Evolutionary conservation across 1,140 invertebrate genomes (phyloP).

Genomic region (Anadara kagoshimensis): DNA sequence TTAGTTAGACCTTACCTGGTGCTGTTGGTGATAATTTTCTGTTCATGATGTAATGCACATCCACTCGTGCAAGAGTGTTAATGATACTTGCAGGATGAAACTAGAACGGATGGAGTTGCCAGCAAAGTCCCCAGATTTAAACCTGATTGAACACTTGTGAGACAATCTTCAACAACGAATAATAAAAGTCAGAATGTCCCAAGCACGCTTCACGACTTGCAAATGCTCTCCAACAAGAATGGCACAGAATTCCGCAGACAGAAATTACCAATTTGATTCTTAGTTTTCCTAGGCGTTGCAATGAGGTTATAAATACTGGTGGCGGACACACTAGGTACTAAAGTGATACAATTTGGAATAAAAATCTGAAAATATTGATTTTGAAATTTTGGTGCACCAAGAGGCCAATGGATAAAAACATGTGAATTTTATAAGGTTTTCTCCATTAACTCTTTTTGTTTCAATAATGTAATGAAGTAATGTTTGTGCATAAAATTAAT

Average conservation of each 20-base stretch:
- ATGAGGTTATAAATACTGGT: too few species aligned
- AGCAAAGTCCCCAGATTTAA: slow-evolving; percentile 17
- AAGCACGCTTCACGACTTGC: slow-evolving; percentile 1
- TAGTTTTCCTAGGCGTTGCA: neutral
- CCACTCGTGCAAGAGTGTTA: slow-evolving; percentile 2
- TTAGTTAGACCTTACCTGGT: neutral
- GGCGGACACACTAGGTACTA: too few species aligned
- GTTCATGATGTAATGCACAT: slow-evolving; percentile 12
- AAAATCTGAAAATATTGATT: too few species aligned
- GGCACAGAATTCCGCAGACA: neutral
- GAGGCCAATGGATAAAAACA: too few species aligned
- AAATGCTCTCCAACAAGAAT: neutral
- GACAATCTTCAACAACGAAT: slow-evolving; percentile 13
- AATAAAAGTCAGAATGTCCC: neutral
- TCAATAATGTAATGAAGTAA: too few species aligned
- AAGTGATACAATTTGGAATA: too few species aligned
- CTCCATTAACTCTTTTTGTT: too few species aligned
- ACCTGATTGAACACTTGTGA: slow-evolving; percentile 26
- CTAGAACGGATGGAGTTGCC: slow-evolving; percentile 24
- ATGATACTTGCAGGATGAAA: slow-evolving; percentile 8
- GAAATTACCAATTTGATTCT: neutral
- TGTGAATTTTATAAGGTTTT: too few species aligned
- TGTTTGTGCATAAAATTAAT: too few species aligned
- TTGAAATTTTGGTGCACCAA: too few species aligned
- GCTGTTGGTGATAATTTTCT: neutral